Evolutionary conservation across 2,888 invertebrate genomes (phyloP).

Genomic region (Anagyrus pseudococci): DNA sequence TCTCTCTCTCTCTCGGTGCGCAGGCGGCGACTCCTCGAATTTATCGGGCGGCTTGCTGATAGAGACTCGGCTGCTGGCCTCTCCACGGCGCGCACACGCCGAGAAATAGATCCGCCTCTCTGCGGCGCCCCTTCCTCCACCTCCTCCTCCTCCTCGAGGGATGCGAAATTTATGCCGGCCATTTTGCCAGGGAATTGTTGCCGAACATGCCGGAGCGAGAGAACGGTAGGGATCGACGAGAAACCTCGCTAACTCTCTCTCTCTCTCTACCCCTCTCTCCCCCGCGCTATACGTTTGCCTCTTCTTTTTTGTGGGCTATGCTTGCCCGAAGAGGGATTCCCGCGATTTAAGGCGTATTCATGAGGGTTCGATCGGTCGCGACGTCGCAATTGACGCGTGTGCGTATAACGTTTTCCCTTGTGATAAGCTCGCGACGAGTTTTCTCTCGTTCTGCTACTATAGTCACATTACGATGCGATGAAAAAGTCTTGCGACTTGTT

Average conservation of each 20-base stretch:
- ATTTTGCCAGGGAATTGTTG: constrained; percentile 37
- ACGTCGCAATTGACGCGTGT: too few species aligned
- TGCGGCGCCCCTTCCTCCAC: too few species aligned
- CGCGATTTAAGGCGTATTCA: neutral
- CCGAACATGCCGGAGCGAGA: constrained; percentile 19
- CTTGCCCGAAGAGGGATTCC: neutral
- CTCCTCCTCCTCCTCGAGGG: constrained; percentile 17
- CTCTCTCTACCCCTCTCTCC: neutral
- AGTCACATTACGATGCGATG: too few species aligned
- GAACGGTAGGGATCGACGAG: too few species aligned
- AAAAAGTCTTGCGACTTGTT: too few species aligned
- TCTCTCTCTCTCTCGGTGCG: too few species aligned
- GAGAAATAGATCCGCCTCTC: constrained; percentile 31
- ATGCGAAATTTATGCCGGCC: constrained; percentile 40
- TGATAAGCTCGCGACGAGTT: too few species aligned
- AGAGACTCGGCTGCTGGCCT: constrained; percentile 13
- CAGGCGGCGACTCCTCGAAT: constrained; percentile 6
- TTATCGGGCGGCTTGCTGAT: constrained; percentile 30
- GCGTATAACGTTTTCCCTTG: too few species aligned
- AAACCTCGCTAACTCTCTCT: neutral
- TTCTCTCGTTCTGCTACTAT: too few species aligned
- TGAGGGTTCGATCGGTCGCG: too few species aligned
- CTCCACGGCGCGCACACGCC: neutral
- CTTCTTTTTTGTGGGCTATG: too few species aligned
- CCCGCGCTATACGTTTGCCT: too few species aligned